These are phyloP conservation scores for Fistularia commersonii DNA, from an alignment of 2,797 vertebrate species.

Conservation along the genomic window DNA sequence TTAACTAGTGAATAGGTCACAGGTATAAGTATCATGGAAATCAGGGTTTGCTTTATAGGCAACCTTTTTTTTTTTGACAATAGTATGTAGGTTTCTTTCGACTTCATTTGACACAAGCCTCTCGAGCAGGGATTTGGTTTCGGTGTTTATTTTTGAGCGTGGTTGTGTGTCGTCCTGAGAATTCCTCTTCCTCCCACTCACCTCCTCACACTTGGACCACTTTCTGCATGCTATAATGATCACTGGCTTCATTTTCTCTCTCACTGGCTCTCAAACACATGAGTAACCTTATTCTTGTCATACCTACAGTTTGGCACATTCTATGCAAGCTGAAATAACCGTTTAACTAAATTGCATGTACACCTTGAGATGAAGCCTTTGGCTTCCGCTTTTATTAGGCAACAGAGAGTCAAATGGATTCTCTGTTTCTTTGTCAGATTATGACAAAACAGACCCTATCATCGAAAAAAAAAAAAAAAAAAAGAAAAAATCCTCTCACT, in stretches of 20 bases:
- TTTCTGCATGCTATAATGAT: conserved; percentile 48
- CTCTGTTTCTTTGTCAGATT: conserved; percentile 28
- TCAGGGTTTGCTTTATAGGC: not conserved
- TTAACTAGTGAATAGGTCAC: too few species aligned
- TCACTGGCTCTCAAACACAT: conserved; percentile 12
- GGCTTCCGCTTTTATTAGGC: conserved; percentile 34
- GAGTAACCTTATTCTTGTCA: conserved; percentile 34
- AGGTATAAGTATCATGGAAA: too few species aligned
- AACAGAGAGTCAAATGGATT: conserved; percentile 26
- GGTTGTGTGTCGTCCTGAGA: conserved; percentile 55
- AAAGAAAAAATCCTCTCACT: conserved; percentile 49
- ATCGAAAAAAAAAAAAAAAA: not conserved
- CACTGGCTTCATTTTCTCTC: conserved; percentile 17
- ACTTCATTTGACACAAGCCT: conserved; percentile 17
- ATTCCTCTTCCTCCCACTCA: conserved; percentile 61
- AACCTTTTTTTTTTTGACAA: conserved; percentile 5
- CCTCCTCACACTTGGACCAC: conserved; percentile 48
- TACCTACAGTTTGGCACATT: conserved; percentile 42
- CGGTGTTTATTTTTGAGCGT: conserved; percentile 59
- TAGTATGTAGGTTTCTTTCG: conserved; percentile 5
- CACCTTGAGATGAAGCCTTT: conserved; percentile 47
- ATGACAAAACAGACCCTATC: conserved; percentile 9
- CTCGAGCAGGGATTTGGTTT: conserved; percentile 44
- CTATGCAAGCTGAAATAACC: conserved; percentile 48
- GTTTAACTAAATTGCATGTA: conserved; percentile 50